Base-by-base conservation (phyloP, 2,888 invertebrate species). In the Lasioglossum morio region DNA sequence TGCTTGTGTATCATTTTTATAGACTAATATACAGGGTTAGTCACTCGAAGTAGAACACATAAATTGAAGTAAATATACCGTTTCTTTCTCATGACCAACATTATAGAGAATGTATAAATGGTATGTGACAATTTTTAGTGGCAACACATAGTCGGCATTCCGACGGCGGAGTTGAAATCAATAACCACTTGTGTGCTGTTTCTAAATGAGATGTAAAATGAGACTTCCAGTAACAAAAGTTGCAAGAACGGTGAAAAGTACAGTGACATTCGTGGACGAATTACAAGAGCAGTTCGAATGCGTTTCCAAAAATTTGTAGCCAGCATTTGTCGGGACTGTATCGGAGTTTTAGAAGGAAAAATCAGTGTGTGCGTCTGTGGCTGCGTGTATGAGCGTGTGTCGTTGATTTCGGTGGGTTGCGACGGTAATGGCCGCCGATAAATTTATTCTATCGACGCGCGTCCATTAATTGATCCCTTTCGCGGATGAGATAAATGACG, bases 391-490 rank as follows among this genome's bases (percentile, higher is more conserved):
- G 14, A 1, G 60, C 7, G 27, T 7, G 63, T 63, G 63, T 30
- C 37, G 23, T 37, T 69, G 69, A 69, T 77, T 60, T 57, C 53
- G 43, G 77, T 77, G 16, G 30, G 53, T n/a, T 30, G 30, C 30
- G 74, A 70, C 46, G 46, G n/a, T 37, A 75, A 75, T 19, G 69
- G 73, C 34, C 34, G 78, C 34, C 85, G 73, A 81, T 85, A 76
- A 86, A 81, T 86, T 76, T 4, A 53, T 74, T 63, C 48, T 43
- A 72, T 75, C 81, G 82, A 77, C 46, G 66, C 66, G 66, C 81
- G 76, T 74, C 72, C 80, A 77, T 87, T 87, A 86, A 90, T 90
- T 91, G 87, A 91, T 90, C 90, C 89, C 91, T 83, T 89, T 85
- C 84, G 77, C 82, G 77, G 79, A 84, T 85, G 83, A 89, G 87